These are phyloP conservation scores for Melanotaenia trifasciata DNA, from an alignment of 2,797 vertebrate species.

Conservation along the genomic window DNA sequence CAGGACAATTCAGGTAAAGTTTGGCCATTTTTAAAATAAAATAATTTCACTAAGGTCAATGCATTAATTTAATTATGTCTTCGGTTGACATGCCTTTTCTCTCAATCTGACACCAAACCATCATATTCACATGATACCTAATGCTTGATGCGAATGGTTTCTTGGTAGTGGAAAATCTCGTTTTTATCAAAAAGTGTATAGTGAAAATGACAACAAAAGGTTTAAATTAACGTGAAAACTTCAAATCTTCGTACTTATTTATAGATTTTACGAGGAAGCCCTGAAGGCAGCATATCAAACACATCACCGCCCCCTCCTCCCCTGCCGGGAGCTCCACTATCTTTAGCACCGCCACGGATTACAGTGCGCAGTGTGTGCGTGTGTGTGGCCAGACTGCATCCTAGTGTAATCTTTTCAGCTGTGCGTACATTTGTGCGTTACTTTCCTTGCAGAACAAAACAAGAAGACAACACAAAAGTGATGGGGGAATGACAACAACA, in stretches of 20 bases:
- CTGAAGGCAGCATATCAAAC: constrained; percentile 56
- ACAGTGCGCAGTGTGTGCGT: constrained; percentile 54
- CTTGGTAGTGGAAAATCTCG: background rate
- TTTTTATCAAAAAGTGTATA: background rate
- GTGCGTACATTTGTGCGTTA: background rate
- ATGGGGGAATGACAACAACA: constrained; percentile 78
- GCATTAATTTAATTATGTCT: background rate
- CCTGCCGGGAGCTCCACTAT: constrained; percentile 66
- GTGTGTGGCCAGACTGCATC: constrained; percentile 32
- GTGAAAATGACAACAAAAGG: background rate
- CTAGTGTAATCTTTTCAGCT: constrained; percentile 14
- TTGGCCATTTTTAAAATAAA: background rate
- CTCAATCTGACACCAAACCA: background rate
- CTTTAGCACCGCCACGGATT: constrained; percentile 77
- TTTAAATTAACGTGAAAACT: background rate
- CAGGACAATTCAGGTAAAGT: background rate
- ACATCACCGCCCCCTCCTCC: constrained; percentile 21
- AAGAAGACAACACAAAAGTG: background rate
- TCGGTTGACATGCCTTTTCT: background rate
- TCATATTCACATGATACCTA: background rate
- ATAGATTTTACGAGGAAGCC: constrained; percentile 20
- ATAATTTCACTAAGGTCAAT: background rate
- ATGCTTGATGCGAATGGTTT: background rate
- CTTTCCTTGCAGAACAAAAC: background rate
- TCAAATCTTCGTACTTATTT: background rate